Evolutionary conservation across 2,888 invertebrate genomes (phyloP).

Genomic region (Dinocampus coccinellae): DNA sequence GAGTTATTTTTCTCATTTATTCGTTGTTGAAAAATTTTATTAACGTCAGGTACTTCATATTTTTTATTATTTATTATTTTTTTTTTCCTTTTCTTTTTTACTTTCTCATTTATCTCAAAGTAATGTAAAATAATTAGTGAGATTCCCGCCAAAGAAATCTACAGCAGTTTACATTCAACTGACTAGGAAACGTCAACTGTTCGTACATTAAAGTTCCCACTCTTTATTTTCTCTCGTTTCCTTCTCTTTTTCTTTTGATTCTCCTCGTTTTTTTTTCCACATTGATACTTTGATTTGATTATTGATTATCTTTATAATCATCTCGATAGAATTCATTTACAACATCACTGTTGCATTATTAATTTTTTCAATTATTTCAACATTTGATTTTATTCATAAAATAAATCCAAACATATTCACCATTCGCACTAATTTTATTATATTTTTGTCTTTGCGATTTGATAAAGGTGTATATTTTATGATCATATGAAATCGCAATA

Average conservation of each 20-base stretch:
- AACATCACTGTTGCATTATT: too few species aligned
- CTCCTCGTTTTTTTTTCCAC: not conserved
- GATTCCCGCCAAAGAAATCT: not conserved
- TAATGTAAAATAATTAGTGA: not conserved
- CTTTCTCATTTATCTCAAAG: too few species aligned
- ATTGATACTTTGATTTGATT: not conserved
- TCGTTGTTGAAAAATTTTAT: not conserved
- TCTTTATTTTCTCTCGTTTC: not conserved
- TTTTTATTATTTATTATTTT: too few species aligned
- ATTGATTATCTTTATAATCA: not conserved
- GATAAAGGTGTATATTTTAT: not conserved
- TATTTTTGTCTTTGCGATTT: not conserved
- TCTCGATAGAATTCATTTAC: not conserved
- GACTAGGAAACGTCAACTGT: not conserved
- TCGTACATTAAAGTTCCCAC: not conserved
- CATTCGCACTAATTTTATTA: not conserved
- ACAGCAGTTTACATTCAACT: not conserved
- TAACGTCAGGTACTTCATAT: too few species aligned
- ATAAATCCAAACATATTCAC: not conserved
- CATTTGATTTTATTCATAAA: too few species aligned
- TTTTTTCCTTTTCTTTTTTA: too few species aligned
- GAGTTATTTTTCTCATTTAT: not conserved
- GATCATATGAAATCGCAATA: not conserved
- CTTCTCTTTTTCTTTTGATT: conserved; percentile 1
- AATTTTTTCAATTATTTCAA: too few species aligned